phyloP scores from a whole-genome alignment of 2,113 vertebrate genomes.

The Gasterosteus nipponicus region DNA sequence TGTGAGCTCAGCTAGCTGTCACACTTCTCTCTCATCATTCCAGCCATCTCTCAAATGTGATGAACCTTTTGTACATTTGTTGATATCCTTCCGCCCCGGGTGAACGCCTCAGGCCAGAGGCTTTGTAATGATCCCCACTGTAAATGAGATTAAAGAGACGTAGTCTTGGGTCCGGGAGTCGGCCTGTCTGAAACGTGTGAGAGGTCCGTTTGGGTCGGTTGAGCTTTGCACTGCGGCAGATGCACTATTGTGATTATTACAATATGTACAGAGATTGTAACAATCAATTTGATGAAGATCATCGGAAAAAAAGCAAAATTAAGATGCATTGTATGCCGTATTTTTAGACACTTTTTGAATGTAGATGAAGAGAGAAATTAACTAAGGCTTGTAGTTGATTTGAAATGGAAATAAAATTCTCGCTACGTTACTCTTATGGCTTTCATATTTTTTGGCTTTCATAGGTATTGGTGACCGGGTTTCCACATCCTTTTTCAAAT shows the following conservation, averaged over 20 bases:
- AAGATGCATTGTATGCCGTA: conserved; percentile 56
- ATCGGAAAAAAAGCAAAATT: conserved; percentile 18
- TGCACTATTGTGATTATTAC: conserved; percentile 61
- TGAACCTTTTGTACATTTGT: conserved; percentile 70
- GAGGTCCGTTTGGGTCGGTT: conserved; percentile 52
- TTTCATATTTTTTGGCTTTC: conserved; percentile 4
- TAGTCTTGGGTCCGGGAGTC: conserved; percentile 38
- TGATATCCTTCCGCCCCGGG: conserved; percentile 43
- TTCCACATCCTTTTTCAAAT: conserved; percentile 5
- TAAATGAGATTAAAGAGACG: conserved; percentile 68
- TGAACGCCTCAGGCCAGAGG: conserved; percentile 34
- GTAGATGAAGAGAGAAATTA: conserved; percentile 39
- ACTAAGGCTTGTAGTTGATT: conserved; percentile 52
- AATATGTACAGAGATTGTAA: conserved; percentile 61
- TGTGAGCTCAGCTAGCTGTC: conserved; percentile 22
- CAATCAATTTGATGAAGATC: conserved; percentile 37
- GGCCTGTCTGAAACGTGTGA: conserved; percentile 35
- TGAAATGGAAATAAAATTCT: conserved; percentile 58
- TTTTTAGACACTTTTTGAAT: conserved; percentile 79
- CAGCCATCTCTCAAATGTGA: conserved; percentile 42
- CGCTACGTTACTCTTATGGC: not conserved
- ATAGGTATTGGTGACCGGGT: not conserved
- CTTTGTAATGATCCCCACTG: conserved; percentile 43
- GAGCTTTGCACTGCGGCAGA: conserved; percentile 68
- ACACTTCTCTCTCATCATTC: conserved; percentile 30